Percentiles rank a stretch among this genome's conserved stretches.
Evolutionary conservation across 2,113 vertebrate species (phyloP).

Genomic region (Chaetura pelagica): DNA sequence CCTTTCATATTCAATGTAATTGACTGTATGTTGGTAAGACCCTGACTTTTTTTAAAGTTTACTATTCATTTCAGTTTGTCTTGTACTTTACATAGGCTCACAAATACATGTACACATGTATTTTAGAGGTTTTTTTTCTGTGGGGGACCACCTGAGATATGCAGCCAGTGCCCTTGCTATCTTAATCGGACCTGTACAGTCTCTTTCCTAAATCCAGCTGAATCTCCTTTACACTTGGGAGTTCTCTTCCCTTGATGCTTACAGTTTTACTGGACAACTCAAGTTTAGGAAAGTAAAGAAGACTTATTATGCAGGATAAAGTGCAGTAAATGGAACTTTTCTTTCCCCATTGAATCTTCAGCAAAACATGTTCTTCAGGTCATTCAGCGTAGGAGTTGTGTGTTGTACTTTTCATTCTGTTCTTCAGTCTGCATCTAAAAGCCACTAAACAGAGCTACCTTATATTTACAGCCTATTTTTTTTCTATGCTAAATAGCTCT

Average conservation of each 20-base stretch:
- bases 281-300: not conserved
- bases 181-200: not conserved
- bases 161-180: not conserved
- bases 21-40: not conserved
- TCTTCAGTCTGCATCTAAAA: not conserved
- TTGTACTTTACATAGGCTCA: not conserved
- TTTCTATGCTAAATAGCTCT: not conserved
- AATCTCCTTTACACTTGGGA: fast-evolving
- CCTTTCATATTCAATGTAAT: not conserved
- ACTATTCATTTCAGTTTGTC: not conserved
- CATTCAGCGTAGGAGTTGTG: not conserved
- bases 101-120: not conserved
- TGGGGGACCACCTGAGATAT: not conserved
- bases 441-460: not conserved
- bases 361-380: not conserved
- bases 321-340: not conserved
- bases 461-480: not conserved
- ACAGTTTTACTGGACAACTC: not conserved
- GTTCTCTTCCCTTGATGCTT: not conserved
- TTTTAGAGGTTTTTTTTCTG: not conserved
- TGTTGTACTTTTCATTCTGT: not conserved
- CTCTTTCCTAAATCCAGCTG: not conserved
- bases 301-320: not conserved
- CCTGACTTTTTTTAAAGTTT: not conserved
- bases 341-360: not conserved